phyloP scores from a whole-genome alignment of 2,888 invertebrate species.

The Rotaria sp. region DNA sequence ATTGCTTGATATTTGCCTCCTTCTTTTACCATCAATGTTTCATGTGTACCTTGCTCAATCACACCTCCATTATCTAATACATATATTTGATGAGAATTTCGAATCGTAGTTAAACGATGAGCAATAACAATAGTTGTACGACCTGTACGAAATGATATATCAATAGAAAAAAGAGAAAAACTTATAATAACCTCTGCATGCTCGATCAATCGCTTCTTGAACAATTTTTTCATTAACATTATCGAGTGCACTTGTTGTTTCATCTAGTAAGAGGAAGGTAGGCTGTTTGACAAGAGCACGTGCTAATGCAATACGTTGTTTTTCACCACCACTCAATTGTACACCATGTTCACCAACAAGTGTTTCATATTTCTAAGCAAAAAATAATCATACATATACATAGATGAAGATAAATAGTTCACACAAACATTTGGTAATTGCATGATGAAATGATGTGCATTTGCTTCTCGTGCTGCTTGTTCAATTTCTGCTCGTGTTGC shows the following conservation, averaged over 20 bases:
- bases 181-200: no score
- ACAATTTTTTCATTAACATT: constrained; percentile 77
- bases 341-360: no score
- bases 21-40: constrained; percentile 28
- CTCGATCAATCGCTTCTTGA: constrained; percentile 6
- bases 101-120: constrained; percentile 33
- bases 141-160: neutral
- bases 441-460: constrained; percentile 77
- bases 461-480: constrained; percentile 80
- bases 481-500: constrained; percentile 69
- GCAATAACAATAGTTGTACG: constrained; percentile 37
- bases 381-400: neutral
- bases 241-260: constrained; percentile 90
- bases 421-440: constrained; percentile 60
- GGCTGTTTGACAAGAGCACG: no score
- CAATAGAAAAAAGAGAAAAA: no score
- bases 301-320: no score
- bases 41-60: constrained; percentile 34
- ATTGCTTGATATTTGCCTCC: neutral
- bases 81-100: constrained; percentile 38
- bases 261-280: no score
- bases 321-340: no score
- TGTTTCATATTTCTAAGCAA: constrained; percentile 51
- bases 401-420: neutral
- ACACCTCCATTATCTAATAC: constrained; percentile 34